Conservation (phyloP, 2,113 vertebrate species). For the Indicator indicator region DNA sequence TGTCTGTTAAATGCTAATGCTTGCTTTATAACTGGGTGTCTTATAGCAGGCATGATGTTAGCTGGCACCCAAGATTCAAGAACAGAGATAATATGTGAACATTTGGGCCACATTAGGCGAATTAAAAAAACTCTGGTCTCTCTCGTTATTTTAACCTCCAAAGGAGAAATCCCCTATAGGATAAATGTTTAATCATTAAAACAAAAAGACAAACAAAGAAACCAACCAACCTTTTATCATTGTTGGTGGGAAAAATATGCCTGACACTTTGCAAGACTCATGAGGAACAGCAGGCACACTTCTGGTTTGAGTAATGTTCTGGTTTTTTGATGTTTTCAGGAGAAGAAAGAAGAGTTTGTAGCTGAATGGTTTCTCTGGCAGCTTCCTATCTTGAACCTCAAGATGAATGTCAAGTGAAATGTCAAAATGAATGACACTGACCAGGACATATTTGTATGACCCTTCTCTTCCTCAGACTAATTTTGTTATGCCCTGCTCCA, state of each 20-base stretch:
- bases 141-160: constrained; percentile 16
- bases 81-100: not conserved
- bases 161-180: not conserved
- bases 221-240: not conserved
- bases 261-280: not conserved
- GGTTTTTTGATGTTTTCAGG: not conserved
- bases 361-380: constrained; percentile 3
- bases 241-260: not conserved
- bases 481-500: not conserved
- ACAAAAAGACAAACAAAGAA: not conserved
- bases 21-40: not conserved
- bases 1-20: constrained; percentile 26
- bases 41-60: not conserved
- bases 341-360: not conserved
- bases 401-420: constrained; percentile 1
- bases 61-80: not conserved
- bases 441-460: not conserved
- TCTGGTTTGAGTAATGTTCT: not conserved
- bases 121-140: not conserved
- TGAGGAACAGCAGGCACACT: not conserved
- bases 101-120: not conserved
- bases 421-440: not conserved
- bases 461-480: not conserved
- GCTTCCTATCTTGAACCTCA: constrained; percentile 20
- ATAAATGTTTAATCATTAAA: not conserved